Evolutionary conservation across 92 coral and sea anemone species (phyloP), one percentile per base, ranked within the genome.

Genomic region (Epizoanthus stellaris): DNA sequence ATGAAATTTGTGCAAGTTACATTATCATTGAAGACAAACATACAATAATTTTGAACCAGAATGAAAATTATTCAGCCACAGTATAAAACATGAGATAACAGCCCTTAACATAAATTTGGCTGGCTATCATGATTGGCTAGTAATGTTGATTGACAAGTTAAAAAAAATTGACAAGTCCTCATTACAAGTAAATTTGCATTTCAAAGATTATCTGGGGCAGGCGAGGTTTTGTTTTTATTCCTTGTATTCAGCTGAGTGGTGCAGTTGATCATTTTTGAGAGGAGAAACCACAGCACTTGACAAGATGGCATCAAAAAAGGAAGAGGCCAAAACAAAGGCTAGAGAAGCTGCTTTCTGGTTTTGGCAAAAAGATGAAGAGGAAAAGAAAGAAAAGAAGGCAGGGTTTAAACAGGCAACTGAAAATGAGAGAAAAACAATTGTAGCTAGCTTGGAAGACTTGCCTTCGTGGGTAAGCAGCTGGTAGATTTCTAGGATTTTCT

Each of bases 381-480:
- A 94, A 70, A 87, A 90, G 74, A 90, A 95, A 70, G 85, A 85
- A 85, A 90, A 88, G 59, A 87, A 90, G 52, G 85, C 87, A 15
- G 91, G 89, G 56, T 85, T 90, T 13, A 81, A 88, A 61, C 89
- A 91, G 70, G 85, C 92, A 30, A 57, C 89, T 38, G 95, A 93
- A 88, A 83, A 67, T 10, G 91, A 89, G 52, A 92, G 93, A 30
- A 89, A 92, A 62, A 96, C 88, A 38, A 86, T 93, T 36, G 82
- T 86, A 47, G 95, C 98, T 14, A 90, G 95, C 30, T 86, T 94
- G 92, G 95, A 92, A 72, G 99, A 97, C 76, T 91, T 97, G 68
- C 99, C 99, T 25, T 82, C 92, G 13, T 97, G 99, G 99, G 99
- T 97, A 92, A 95, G 98, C 43, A 63, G 73, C 30, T 38, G 52